A percentile compares a stretch with the other conserved stretches of the same genome.
Conservation (phyloP, 2,888 invertebrate species). For the Craniophora ligustri region DNA sequence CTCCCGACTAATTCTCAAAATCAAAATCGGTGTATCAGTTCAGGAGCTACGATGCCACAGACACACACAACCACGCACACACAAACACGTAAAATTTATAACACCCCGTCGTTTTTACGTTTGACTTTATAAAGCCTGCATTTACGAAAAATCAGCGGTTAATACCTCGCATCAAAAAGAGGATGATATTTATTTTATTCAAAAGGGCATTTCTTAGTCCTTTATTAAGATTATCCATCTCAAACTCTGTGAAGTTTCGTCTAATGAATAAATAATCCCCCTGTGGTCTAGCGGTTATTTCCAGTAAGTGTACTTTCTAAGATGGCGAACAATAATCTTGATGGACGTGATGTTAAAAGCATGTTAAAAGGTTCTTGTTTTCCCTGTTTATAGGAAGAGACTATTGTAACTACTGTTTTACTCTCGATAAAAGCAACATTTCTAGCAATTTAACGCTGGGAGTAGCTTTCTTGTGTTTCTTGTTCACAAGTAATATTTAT, state of each 20-base stretch:
- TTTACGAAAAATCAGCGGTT: no score
- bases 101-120: no score
- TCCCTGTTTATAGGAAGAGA: not conserved
- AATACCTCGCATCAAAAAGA: no score
- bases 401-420: not conserved
- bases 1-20: no score
- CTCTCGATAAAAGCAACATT: not conserved
- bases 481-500: not conserved
- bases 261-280: not conserved
- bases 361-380: not conserved
- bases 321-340: constrained; percentile 9
- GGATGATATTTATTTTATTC: no score
- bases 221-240: no score
- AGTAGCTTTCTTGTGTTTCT: not conserved
- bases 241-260: not conserved
- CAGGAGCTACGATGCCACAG: no score
- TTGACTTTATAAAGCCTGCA: no score
- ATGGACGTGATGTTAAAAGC: not conserved
- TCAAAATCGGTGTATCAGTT: no score
- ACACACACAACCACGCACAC: no score
- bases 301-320: constrained; percentile 13
- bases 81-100: no score
- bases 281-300: constrained; percentile 14
- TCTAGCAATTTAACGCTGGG: not conserved
- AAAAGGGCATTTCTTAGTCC: no score